phyloP scores from a whole-genome alignment of 1,140 invertebrate genomes.

The Leptopilina boulardi region DNA sequence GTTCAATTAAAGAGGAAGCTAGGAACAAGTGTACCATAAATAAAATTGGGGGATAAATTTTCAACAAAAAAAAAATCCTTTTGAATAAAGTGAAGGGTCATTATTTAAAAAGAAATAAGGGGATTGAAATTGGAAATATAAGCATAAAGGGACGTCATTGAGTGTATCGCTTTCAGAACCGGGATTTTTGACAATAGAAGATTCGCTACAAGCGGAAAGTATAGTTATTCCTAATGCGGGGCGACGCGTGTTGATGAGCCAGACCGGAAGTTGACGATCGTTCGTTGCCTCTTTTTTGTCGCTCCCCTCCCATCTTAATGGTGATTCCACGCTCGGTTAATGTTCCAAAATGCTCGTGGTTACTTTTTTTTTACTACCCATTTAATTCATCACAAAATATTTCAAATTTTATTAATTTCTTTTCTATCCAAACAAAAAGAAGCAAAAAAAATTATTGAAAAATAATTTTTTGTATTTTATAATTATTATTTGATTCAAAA shows the following conservation, averaged over 20 bases:
- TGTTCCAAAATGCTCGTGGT: neutral
- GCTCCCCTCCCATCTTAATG: conserved; percentile 37
- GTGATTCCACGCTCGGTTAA: conserved; percentile 40
- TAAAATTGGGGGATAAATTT: neutral
- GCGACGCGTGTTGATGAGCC: conserved; percentile 70
- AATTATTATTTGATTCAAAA: neutral
- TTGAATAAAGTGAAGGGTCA: conserved; percentile 44
- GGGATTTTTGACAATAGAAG: conserved; percentile 62
- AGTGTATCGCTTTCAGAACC: conserved; percentile 68
- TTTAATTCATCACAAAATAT: neutral
- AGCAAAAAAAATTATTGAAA: neutral
- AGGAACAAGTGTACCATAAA: conserved; percentile 10
- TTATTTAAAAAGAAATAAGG: conserved; percentile 6
- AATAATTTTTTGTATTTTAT: neutral
- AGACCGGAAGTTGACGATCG: conserved; percentile 70
- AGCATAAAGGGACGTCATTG: conserved; percentile 42
- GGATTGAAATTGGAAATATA: conserved; percentile 48
- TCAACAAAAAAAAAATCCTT: neutral
- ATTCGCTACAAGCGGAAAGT: conserved; percentile 67
- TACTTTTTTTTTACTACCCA: conserved; percentile 3
- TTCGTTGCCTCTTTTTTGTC: conserved; percentile 44
- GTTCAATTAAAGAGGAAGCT: neutral
- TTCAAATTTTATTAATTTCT: neutral
- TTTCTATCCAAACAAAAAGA: neutral
- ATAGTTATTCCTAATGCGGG: conserved; percentile 71